Conservation (phyloP, 2,113 vertebrate genomes). For the Taxidea taxus region DNA sequence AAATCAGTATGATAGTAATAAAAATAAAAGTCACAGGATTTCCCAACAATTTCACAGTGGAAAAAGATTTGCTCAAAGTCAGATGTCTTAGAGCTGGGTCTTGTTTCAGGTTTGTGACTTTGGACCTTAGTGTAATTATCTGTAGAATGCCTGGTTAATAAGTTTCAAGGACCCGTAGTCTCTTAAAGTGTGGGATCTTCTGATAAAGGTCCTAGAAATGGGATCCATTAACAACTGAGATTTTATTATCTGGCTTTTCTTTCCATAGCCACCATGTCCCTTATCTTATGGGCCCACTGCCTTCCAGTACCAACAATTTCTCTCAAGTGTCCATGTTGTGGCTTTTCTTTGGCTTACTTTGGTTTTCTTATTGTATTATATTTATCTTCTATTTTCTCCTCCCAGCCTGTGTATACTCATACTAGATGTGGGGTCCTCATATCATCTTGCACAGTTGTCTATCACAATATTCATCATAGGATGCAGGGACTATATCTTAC, state of each 20-base stretch:
- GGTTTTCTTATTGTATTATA: neutral
- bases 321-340: neutral
- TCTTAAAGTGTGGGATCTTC: neutral
- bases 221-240: neutral
- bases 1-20: neutral
- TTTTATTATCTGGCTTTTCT: neutral
- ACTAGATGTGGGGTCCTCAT: neutral
- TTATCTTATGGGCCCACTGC: neutral
- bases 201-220: neutral
- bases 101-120: neutral
- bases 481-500: neutral
- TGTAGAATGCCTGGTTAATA: neutral
- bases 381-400: neutral
- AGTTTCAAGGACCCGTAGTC: neutral
- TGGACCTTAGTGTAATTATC: neutral
- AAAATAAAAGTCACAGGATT: neutral
- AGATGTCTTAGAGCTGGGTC: neutral
- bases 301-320: neutral
- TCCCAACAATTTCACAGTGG: neutral
- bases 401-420: neutral
- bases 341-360: neutral
- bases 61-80: neutral
- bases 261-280: neutral
- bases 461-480: neutral
- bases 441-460: neutral